Evolutionary conservation across 2,797 vertebrate genomes (phyloP).

Genomic region (Limnodromus scolopaceus): DNA sequence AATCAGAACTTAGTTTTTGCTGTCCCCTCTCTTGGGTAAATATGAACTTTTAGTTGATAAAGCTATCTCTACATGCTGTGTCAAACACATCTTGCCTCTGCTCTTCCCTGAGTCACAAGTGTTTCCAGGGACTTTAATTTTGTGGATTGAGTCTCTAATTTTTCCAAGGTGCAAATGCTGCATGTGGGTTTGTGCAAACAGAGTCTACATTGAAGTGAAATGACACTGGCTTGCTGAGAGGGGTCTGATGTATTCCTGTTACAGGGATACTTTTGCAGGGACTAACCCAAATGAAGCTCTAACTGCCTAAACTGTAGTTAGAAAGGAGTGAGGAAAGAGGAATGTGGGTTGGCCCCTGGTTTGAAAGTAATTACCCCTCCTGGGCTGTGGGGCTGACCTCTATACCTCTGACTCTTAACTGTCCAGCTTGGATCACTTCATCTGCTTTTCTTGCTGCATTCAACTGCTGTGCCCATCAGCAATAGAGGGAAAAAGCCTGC

Average conservation of each 20-base stretch:
- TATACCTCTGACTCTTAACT: neutral
- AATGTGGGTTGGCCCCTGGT: neutral
- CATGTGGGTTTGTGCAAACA: rapidly evolving
- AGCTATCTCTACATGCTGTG: neutral
- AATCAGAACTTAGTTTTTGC: neutral
- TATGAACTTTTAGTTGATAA: rapidly evolving
- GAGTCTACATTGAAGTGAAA: rapidly evolving
- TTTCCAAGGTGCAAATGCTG: neutral
- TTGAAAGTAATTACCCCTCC: neutral
- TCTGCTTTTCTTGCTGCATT: neutral
- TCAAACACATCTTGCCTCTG: neutral
- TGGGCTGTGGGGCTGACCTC: neutral
- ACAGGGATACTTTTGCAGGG: rapidly evolving
- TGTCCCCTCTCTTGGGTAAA: neutral
- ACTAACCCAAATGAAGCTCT: neutral
- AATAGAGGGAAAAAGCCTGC: neutral
- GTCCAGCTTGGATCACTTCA: neutral
- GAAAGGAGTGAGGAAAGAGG: neutral
- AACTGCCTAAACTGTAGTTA: neutral
- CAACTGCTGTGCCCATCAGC: neutral
- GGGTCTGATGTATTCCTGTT: rapidly evolving
- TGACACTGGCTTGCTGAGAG: neutral
- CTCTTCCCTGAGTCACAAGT: neutral
- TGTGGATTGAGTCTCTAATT: neutral
- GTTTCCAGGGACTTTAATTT: neutral